Evolutionary conservation across 2,888 invertebrate genomes (phyloP), one percentile per base, ranked within the genome.

Genomic region (Tetranychus truncatus): DNA sequence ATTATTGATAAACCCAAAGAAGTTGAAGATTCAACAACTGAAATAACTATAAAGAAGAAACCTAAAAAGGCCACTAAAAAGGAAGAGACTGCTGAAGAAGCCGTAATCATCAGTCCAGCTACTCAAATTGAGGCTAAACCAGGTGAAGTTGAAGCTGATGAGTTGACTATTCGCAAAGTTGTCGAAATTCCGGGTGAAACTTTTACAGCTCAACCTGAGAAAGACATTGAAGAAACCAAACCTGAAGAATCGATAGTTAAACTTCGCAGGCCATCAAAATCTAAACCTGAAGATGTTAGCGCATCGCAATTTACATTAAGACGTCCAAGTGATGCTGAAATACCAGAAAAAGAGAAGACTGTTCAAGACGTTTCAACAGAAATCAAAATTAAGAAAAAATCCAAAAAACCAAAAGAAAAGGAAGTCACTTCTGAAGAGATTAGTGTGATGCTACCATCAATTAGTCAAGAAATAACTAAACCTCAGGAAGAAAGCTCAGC

Each of bases 1-100:
- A 76, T 78, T 73, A 77, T 78, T n/a, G 74, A 78, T 44, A 72
- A 75, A 69, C 67, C 75, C 44, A 74, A 76, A 1, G 78, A 65
- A 67, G 69, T 69, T 46, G 67, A 75, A 15, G 76, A 76, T 7
- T 44, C 67, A 4, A 44, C 69, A 2, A 73, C 75, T 3, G 75
- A 72, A 6, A 71, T 75, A 34, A 73, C 74, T 55, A 76, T 77
- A 15, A 76, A 75, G 66, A 76, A 76, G 71, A 76, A 75, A 44
- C 71, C 71, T 21, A 74, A 74, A 55, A 45, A 69, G 24, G 24
- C 6, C 24, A 0, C 24, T 69, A 24, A 69, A 24, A 20, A 69
- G 7, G 69, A 4, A 8, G 65, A 76, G 71, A 20, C 24, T 18
- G 73, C 67, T 20, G 76, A 76, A 73, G 44, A 65, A n/a, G n/a